Base-by-base conservation (phyloP, 1,140 invertebrate species). In the Heterodera schachtii region DNA sequence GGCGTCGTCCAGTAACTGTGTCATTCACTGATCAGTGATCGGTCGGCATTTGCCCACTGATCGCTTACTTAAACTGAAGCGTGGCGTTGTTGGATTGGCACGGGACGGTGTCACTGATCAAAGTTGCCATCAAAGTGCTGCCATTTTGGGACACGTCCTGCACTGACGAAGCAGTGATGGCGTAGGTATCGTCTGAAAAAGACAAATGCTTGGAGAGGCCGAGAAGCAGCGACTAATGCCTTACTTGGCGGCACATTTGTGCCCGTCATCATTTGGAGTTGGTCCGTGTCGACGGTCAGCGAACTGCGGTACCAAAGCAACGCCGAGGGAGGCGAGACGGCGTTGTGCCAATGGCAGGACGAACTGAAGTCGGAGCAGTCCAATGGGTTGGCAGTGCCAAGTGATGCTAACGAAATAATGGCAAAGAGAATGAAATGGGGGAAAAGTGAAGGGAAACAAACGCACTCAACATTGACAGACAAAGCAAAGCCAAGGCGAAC, bases 221-320 rank as follows among this genome's bases (percentile, higher is more conserved):
- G 31, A 31, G 31, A 31, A 31, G 1, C 31, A 31, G 31, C 31
- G 31, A 1, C 31, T 31, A 31, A 31, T 31, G 31, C 16, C 57
- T 44, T 7, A 78, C 64, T 70, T 46, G 77, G 77, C 21, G 44
- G 6, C 31, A 69, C 43, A 46, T 78, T 66, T 16, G 77, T 78
- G 70, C 70, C 70, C 19, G 77, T 78, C n/a, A 69, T 47, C 13
- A 78, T 7, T 49, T 78, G 57, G 7, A 78, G 44, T 21, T 78
- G 49, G 66, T 64, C 60, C 9, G 2, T 19, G 31, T 78, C 77
- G 3, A 78, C 49, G 13, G 77, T 60, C 41, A 78, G 21, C 49
- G 77, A 78, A 78, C 77, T 78, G 47, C 60, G 77, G 47, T 69
- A 78, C 77, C 77, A 78, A 47, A 78, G 77, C 44, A 78, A n/a